Percentiles rank a stretch among this genome's conserved stretches.
Conservation (phyloP, 2,888 invertebrate species). For the Xylocampa areola region DNA sequence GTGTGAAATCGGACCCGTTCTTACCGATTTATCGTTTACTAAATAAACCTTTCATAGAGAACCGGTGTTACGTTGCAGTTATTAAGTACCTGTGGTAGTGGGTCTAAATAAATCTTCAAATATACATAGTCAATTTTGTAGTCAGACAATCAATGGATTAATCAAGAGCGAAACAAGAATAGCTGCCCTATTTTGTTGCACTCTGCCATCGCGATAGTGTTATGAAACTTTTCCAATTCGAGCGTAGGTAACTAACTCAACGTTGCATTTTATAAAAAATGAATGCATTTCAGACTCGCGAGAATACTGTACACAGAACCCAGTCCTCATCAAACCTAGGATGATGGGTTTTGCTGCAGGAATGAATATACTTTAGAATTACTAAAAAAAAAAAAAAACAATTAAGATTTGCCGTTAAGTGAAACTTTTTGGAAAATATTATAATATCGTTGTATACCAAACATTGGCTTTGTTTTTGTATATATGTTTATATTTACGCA, state of each 20-base stretch:
- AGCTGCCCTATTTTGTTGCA: constrained; percentile 19
- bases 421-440: too few relatives aligned
- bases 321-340: background rate
- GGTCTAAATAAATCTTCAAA: too few relatives aligned
- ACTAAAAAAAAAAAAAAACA: too few relatives aligned
- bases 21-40: constrained; percentile 4
- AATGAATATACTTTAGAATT: too few relatives aligned
- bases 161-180: too few relatives aligned
- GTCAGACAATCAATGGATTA: constrained; percentile 12
- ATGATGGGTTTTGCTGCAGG: constrained; percentile 9
- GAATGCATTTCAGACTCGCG: constrained; percentile 14
- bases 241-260: constrained; percentile 24
- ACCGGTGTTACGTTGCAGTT: too few relatives aligned
- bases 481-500: too few relatives aligned
- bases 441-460: too few relatives aligned
- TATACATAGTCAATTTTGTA: too few relatives aligned
- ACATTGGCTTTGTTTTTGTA: too few relatives aligned
- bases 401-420: too few relatives aligned
- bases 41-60: background rate
- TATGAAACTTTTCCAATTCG: constrained; percentile 48
- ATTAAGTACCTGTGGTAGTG: too few relatives aligned
- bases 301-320: constrained; percentile 4
- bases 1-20: constrained; percentile 14
- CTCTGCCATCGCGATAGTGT: constrained; percentile 14
- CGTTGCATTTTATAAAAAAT: constrained; percentile 50